These are phyloP conservation scores for Caenorhabditis doughertyi DNA, from an alignment of 2,888 invertebrate genomes.

Conservation along the genomic window DNA sequence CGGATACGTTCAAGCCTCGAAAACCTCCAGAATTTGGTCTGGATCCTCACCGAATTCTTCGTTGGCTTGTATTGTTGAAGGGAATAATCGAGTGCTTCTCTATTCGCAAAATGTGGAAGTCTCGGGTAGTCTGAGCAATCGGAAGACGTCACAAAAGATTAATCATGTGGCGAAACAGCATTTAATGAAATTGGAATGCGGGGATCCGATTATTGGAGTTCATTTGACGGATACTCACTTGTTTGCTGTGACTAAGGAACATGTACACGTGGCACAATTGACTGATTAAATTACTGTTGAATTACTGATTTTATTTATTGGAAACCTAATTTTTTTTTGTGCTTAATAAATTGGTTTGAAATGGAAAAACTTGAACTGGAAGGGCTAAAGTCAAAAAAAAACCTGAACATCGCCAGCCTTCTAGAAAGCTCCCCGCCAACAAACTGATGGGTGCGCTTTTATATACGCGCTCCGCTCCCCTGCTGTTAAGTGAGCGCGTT, in stretches of 20 bases:
- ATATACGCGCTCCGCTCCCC: too few relatives aligned
- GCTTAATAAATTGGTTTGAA: too few relatives aligned
- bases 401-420: too few relatives aligned
- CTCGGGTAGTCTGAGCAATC: conserved; percentile 65
- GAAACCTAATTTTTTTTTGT: too few relatives aligned
- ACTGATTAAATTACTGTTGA: too few relatives aligned
- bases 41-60: conserved; percentile 67
- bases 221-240: conserved; percentile 22
- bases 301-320: too few relatives aligned
- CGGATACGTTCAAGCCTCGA: conserved; percentile 74
- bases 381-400: too few relatives aligned
- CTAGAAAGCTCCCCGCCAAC: too few relatives aligned
- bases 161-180: conserved; percentile 61
- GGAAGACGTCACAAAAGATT: conserved; percentile 58
- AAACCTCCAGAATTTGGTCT: conserved; percentile 60
- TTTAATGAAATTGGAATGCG: conserved; percentile 40
- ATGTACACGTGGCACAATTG: conserved; percentile 47
- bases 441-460: too few relatives aligned
- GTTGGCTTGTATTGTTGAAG: conserved; percentile 72
- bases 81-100: conserved; percentile 71
- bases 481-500: too few relatives aligned
- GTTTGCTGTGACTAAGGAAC: conserved; percentile 28
- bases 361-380: too few relatives aligned
- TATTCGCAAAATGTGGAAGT: conserved; percentile 72
- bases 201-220: conserved; percentile 43